phyloP scores from a whole-genome alignment of 2,113 vertebrate genomes.

The Ictalurus furcatus region DNA sequence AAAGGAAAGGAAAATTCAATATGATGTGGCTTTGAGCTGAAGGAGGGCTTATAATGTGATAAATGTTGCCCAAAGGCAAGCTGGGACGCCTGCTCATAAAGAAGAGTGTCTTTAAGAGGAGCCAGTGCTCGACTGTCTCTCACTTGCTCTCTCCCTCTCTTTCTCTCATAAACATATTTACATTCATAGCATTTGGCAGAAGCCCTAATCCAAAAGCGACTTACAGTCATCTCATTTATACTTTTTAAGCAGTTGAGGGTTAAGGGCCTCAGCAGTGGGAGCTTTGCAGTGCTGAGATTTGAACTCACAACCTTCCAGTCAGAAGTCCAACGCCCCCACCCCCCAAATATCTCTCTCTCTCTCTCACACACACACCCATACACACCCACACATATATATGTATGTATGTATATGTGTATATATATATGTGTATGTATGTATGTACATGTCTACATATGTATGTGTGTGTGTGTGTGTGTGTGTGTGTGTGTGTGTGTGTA shows the following conservation, averaged over 20 bases:
- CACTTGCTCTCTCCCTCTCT: background rate
- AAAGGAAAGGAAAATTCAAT: background rate
- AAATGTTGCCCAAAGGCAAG: slow-evolving; percentile 29
- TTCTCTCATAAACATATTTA: no score
- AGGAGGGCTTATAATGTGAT: slow-evolving; percentile 32
- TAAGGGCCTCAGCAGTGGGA: no score
- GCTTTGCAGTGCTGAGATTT: no score
- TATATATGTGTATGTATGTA: background rate
- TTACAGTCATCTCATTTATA: no score
- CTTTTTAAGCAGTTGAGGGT: no score
- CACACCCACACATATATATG: no score
- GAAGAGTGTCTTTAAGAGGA: slow-evolving; percentile 23
- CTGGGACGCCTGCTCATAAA: slow-evolving; percentile 30
- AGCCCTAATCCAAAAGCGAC: no score
- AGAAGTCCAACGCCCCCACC: no score
- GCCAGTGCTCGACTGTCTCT: background rate
- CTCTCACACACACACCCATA: background rate
- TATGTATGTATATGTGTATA: no score
- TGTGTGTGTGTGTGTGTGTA: background rate
- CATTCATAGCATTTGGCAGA: no score
- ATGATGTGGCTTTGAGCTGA: slow-evolving; percentile 10
- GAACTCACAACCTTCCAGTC: no score
- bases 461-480: background rate
- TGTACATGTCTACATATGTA: background rate
- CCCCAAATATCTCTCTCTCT: background rate